phyloP scores from a whole-genome alignment of 2,888 invertebrate genomes.

The Drosophila putrida region DNA sequence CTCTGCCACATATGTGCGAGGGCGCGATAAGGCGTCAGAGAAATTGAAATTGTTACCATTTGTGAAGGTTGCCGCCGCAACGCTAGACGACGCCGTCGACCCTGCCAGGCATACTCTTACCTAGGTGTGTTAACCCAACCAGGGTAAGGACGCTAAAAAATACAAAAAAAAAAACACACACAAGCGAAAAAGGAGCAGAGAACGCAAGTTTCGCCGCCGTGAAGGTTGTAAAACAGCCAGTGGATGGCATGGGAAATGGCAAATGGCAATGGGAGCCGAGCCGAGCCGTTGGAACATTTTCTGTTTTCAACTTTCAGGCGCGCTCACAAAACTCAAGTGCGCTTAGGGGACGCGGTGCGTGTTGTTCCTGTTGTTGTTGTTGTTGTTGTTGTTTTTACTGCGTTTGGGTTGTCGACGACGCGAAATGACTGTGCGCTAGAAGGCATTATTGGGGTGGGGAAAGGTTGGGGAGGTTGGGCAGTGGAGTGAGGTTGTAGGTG shows the following conservation, averaged over 20 bases:
- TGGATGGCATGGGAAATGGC: constrained; percentile 69
- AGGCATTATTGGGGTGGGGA: not conserved
- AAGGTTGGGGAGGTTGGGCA: not conserved
- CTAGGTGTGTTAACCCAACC: constrained; percentile 66
- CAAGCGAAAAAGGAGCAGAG: constrained; percentile 25
- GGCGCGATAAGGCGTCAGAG: constrained; percentile 79
- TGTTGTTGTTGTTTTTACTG: constrained; percentile 24
- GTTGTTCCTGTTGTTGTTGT: constrained; percentile 19
- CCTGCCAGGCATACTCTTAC: constrained; percentile 45
- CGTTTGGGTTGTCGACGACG: constrained; percentile 15
- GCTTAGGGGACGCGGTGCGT: constrained; percentile 72
- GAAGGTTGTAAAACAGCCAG: constrained; percentile 82
- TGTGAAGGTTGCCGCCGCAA: constrained; percentile 76
- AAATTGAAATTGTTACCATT: constrained; percentile 82
- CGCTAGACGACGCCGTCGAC: constrained; percentile 66
- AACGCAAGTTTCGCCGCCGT: constrained; percentile 52
- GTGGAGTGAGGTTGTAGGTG: not conserved
- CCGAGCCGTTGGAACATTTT: constrained; percentile 61
- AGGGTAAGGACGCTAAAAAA: constrained; percentile 18
- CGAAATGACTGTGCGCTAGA: not conserved
- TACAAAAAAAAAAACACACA: constrained; percentile 7
- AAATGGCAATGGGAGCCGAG: constrained; percentile 54
- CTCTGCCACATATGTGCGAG: constrained; percentile 75
- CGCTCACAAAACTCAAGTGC: constrained; percentile 75
- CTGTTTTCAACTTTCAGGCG: constrained; percentile 74